These are phyloP conservation scores for Euplexia lucipara DNA, from an alignment of 2,888 invertebrate genomes.

Conservation along the genomic window DNA sequence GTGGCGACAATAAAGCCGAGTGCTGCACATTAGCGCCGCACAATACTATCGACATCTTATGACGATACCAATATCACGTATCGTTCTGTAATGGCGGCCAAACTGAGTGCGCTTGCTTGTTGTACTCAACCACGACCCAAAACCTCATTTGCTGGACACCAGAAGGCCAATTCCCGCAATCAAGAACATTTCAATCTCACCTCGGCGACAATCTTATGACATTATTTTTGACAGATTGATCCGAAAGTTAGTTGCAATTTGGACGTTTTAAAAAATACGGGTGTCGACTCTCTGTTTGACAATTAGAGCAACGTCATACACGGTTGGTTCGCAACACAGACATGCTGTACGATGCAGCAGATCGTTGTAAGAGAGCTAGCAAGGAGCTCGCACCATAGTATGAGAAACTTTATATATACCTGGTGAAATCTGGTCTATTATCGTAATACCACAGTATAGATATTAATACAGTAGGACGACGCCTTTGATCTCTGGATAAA, in stretches of 20 bases:
- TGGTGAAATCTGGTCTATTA: not conserved
- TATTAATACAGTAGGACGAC: too few species aligned
- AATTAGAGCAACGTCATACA: not conserved
- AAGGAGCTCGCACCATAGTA: not conserved
- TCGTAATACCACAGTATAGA: too few species aligned
- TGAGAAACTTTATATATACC: not conserved
- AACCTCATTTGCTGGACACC: slow-evolving; percentile 3
- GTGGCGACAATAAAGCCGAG: slow-evolving; percentile 18
- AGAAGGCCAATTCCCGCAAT: too few species aligned
- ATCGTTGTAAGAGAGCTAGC: not conserved
- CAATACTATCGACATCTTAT: not conserved
- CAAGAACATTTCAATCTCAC: too few species aligned
- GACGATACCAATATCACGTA: slow-evolving; percentile 18
- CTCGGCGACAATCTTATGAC: too few species aligned
- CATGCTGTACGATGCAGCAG: not conserved
- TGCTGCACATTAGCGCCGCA: slow-evolving; percentile 19
- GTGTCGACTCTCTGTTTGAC: not conserved
- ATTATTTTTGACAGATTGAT: too few species aligned
- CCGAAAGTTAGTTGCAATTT: too few species aligned
- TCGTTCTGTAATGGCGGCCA: slow-evolving; percentile 24
- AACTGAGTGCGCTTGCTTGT: slow-evolving; percentile 48
- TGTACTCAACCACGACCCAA: slow-evolving; percentile 9
- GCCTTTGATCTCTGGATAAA: not conserved
- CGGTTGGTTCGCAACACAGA: not conserved
- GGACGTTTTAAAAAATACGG: too few species aligned